Evolutionary conservation across 2,797 vertebrate genomes (phyloP).

Genomic region (Sphenopsis melanotis): DNA sequence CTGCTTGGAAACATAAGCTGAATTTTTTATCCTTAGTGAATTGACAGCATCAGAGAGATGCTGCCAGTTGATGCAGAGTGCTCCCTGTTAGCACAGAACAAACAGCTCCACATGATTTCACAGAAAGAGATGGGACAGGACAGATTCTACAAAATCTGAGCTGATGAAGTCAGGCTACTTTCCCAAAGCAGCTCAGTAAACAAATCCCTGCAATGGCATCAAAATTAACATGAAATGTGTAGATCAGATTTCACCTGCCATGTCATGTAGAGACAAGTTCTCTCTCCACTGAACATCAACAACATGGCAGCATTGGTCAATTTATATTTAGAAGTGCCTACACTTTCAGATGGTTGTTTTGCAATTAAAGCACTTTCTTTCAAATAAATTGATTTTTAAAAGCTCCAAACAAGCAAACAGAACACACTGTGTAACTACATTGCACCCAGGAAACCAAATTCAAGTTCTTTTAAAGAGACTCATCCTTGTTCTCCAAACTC

Average conservation of each 20-base stretch:
- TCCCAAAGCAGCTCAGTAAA: background rate
- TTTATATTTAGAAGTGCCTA: background rate
- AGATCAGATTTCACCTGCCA: background rate
- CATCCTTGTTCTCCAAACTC: conserved; percentile 12
- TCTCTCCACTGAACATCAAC: background rate
- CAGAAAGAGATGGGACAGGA: background rate
- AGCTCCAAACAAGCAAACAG: background rate
- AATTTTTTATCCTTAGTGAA: background rate
- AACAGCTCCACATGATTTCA: background rate
- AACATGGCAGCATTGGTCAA: background rate
- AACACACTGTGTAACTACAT: background rate
- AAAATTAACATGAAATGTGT: background rate
- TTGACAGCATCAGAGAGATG: background rate
- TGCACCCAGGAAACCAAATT: background rate
- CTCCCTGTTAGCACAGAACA: background rate
- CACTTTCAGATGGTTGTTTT: background rate
- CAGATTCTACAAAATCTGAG: background rate
- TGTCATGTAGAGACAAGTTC: background rate
- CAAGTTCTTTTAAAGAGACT: conserved; percentile 42
- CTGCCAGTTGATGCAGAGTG: background rate
- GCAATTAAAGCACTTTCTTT: background rate
- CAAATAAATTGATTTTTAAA: background rate
- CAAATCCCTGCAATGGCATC: background rate
- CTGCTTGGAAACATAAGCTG: background rate
- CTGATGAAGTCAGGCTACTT: background rate